phyloP scores from a whole-genome alignment of 2,797 vertebrate species.

The Avahi laniger region DNA sequence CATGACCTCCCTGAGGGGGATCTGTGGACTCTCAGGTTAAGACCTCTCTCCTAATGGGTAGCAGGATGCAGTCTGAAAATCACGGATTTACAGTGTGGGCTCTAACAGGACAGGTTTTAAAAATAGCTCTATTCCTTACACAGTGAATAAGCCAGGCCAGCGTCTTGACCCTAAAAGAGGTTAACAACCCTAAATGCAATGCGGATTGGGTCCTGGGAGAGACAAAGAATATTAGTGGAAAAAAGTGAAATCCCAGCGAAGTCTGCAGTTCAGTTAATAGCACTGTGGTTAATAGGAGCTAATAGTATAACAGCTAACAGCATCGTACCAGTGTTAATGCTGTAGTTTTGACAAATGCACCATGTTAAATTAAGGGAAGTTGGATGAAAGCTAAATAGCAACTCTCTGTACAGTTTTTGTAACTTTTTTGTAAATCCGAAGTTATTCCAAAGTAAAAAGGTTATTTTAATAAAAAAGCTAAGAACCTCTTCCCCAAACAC shows the following conservation, averaged over 20 bases:
- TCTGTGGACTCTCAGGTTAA: neutral
- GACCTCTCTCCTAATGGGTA: accelerated
- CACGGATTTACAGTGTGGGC: neutral
- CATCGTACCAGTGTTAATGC: neutral
- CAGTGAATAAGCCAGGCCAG: neutral
- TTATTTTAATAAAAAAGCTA: neutral
- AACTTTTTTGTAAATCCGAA: neutral
- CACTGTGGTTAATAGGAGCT: too few species aligned
- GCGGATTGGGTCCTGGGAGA: neutral
- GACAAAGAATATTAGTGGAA: neutral
- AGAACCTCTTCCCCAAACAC: neutral
- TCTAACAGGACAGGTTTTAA: neutral
- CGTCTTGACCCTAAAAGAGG: neutral
- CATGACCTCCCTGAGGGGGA: neutral
- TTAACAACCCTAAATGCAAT: neutral
- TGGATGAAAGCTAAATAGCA: neutral
- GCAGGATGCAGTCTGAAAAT: neutral
- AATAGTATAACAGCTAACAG: neutral
- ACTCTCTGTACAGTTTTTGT: neutral
- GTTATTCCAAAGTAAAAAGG: neutral
- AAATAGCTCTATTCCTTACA: neutral
- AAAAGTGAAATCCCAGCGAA: neutral
- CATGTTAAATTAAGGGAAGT: neutral
- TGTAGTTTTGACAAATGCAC: neutral
- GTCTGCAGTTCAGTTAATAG: neutral